Evolutionary conservation across 2,888 invertebrate species (phyloP), one percentile per base, ranked within the genome.

Genomic region (Octodonta nipae): DNA sequence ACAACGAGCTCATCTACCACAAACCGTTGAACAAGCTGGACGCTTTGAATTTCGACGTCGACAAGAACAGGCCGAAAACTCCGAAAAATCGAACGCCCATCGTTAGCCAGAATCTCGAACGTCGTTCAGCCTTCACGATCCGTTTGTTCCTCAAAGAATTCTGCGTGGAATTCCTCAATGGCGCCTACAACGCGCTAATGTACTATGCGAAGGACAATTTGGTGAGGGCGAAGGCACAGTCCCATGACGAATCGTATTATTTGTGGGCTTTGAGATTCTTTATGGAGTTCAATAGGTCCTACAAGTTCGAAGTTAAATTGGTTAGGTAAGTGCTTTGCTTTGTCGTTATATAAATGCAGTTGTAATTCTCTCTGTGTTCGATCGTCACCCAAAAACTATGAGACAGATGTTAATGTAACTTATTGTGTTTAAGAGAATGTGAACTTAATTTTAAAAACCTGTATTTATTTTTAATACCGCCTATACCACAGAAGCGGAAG

Each of bases 231-330:
- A 68, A 76, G 44, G 75, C 77, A 1, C 81, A 82, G 54, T 74
- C 75, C 32, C 77, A 88, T 57, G 95, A 95, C 62, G 88, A 92
- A 57, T 84, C 86, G 0, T 92, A 91, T 61, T 91, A 92, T 60
- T 66, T 95, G 40, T 93, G 92, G 91, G 80, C 87, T 5, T 69
- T 93, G 46, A 78, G 82, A 53, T 95, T 93, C 66, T 95, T 95
- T 62, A 92, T 95, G 89, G 88, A 91, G 62, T 95, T 95, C 63
- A 93, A 92, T 68, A 75, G 95, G 44, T 70, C 78, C 50, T 79
- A 85, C 59, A 77, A 83, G 51, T 84, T 87, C 56, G 75, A 85
- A 64, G 77, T 92, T 43, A 85, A 88, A 60, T 70, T 86, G 48
- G 82, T 93, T 45, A 86, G 88, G 87, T 87, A 64, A 65, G 57